phyloP scores from a whole-genome alignment of 37 sponge, comb jelly and placozoan species.

The Beroe forskalii region DNA sequence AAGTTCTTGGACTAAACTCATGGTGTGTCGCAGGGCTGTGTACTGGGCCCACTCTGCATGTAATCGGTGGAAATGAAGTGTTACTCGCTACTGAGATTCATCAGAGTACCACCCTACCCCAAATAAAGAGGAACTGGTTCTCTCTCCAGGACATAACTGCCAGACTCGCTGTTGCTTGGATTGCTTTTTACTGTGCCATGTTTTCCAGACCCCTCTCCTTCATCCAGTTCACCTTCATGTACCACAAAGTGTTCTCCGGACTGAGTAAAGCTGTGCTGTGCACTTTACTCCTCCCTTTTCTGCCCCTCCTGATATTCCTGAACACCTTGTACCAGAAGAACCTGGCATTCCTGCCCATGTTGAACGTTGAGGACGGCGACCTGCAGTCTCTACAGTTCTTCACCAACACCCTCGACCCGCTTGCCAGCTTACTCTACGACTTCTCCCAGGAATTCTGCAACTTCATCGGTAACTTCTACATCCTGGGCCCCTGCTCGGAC shows the following conservation, averaged over 20 bases:
- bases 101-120: conserved; percentile 10
- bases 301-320: not conserved
- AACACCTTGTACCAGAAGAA: not conserved
- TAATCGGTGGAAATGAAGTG: not conserved
- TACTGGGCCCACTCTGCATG: not conserved
- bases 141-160: not conserved
- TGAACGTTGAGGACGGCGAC: conserved; percentile 3
- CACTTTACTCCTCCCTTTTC: conserved; percentile 26
- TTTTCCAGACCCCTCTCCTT: conserved; percentile 32
- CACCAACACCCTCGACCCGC: conserved; percentile 18
- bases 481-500: not conserved
- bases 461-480: conserved; percentile 50
- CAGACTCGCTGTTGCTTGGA: not conserved
- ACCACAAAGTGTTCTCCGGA: not conserved
- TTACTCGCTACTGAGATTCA: not conserved
- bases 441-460: conserved; percentile 23
- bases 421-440: conserved; percentile 16
- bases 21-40: not conserved
- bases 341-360: conserved; percentile 53
- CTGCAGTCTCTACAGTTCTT: conserved; percentile 38
- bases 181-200: conserved; percentile 1
- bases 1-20: too few relatives aligned
- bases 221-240: conserved; percentile 9
- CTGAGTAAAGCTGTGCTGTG: not conserved
- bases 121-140: conserved; percentile 29